Evolutionary conservation across 1,140 invertebrate genomes (phyloP).

Genomic region (Drosophila ohnishii): DNA sequence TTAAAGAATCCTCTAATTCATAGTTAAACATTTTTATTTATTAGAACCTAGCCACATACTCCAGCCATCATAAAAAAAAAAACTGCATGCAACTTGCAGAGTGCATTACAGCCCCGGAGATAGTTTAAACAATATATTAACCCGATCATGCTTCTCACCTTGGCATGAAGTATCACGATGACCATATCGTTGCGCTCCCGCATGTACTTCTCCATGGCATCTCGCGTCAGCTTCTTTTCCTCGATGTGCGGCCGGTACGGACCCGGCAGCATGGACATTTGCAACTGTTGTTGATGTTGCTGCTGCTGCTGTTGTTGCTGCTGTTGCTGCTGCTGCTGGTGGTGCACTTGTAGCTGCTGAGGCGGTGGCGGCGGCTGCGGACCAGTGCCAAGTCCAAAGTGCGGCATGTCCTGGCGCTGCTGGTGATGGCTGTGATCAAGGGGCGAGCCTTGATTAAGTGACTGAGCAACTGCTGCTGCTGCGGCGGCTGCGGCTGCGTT

Average conservation of each 20-base stretch:
- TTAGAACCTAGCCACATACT: too few relatives aligned
- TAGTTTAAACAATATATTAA: neutral
- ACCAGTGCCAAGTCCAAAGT: slow-evolving; percentile 75
- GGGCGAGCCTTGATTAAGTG: slow-evolving; percentile 32
- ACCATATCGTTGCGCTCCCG: slow-evolving; percentile 97
- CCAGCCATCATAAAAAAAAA: too few relatives aligned
- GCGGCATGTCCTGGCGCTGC: slow-evolving; percentile 77
- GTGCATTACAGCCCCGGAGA: too few relatives aligned
- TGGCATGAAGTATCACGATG: slow-evolving; percentile 98
- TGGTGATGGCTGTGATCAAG: slow-evolving; percentile 36
- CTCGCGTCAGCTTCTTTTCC: slow-evolving; percentile 93
- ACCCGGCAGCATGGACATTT: slow-evolving; percentile 75
- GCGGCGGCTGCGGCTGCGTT: slow-evolving; percentile 65
- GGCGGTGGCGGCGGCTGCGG: slow-evolving; percentile 84
- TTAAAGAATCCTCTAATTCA: too few relatives aligned
- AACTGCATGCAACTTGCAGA: too few relatives aligned
- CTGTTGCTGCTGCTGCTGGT: slow-evolving; percentile 60
- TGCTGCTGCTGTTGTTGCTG: slow-evolving; percentile 69
- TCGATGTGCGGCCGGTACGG: slow-evolving; percentile 85
- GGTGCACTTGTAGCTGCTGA: slow-evolving; percentile 81
- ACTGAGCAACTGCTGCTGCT: slow-evolving; percentile 26
- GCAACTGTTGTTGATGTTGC: slow-evolving; percentile 74
- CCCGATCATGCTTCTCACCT: slow-evolving; percentile 83
- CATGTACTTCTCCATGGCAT: slow-evolving; percentile 98
- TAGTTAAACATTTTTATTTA: too few relatives aligned